These are phyloP conservation scores for Drosophila bocki DNA, from an alignment of 1,140 invertebrate species.

Conservation along the genomic window DNA sequence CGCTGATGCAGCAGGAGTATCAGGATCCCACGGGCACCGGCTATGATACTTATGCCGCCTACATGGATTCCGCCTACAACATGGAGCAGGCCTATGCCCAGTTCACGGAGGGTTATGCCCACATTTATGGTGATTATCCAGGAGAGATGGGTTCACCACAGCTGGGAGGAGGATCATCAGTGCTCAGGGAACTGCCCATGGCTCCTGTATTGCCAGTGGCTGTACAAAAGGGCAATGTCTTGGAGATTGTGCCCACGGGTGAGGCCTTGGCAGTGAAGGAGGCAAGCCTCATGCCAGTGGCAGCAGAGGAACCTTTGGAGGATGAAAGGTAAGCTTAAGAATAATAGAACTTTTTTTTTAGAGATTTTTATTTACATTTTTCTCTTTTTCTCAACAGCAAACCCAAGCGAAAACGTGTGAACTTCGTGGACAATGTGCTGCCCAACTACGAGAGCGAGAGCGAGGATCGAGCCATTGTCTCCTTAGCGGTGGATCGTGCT, in stretches of 20 bases:
- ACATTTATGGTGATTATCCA: slow-evolving; percentile 30
- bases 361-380: background rate
- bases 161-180: slow-evolving; percentile 10
- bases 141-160: slow-evolving; percentile 9
- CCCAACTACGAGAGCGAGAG: slow-evolving; percentile 75
- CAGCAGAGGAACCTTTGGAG: slow-evolving; percentile 34
- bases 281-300: background rate
- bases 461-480: slow-evolving; percentile 69
- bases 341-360: too few species aligned
- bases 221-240: slow-evolving; percentile 80
- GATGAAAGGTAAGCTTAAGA: slow-evolving; percentile 51
- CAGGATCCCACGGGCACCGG: slow-evolving; percentile 36
- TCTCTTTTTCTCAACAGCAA: slow-evolving; percentile 42
- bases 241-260: slow-evolving; percentile 77
- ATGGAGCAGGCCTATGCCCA: slow-evolving; percentile 70
- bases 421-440: slow-evolving; percentile 75
- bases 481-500: slow-evolving; percentile 49
- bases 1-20: slow-evolving; percentile 58
- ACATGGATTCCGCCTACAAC: slow-evolving; percentile 71
- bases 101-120: slow-evolving; percentile 47
- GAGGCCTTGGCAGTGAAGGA: slow-evolving; percentile 10
- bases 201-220: slow-evolving; percentile 54
- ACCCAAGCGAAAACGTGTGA: slow-evolving; percentile 71
- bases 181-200: slow-evolving; percentile 33
- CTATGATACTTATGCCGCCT: slow-evolving; percentile 70